Evolutionary conservation across 1,140 invertebrate species (phyloP).

Genomic region (Dendrolimus punctatus): DNA sequence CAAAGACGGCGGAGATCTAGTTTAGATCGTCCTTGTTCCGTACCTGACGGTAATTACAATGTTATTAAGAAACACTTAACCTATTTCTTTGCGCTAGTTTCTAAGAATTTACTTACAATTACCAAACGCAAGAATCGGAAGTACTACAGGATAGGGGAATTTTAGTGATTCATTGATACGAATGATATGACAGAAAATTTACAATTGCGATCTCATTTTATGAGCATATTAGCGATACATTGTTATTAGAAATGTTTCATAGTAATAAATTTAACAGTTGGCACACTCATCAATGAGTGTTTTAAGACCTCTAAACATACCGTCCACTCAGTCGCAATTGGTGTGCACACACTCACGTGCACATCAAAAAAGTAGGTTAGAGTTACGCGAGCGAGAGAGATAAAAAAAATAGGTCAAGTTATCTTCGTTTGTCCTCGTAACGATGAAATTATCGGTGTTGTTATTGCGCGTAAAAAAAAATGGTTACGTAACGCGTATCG

Average conservation of each 20-base stretch:
- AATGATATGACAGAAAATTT: too few species aligned
- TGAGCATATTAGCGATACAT: too few species aligned
- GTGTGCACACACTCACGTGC: constrained; percentile 38
- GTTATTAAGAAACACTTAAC: constrained; percentile 65
- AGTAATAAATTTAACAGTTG: neutral
- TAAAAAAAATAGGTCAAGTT: constrained; percentile 70
- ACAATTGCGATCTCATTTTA: too few species aligned
- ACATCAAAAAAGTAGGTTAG: constrained; percentile 54
- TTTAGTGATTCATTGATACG: too few species aligned
- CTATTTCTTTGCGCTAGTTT: constrained; percentile 49
- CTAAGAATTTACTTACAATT: constrained; percentile 3
- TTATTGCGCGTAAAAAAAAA: constrained; percentile 60
- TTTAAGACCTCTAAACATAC: constrained; percentile 19
- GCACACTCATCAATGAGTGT: constrained; percentile 14
- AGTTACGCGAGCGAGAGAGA: constrained; percentile 59
- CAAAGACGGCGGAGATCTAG: constrained; percentile 30
- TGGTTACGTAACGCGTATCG: constrained; percentile 39
- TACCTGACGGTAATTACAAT: constrained; percentile 46
- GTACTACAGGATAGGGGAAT: neutral
- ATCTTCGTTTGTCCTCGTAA: constrained; percentile 64
- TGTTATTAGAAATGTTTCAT: too few species aligned
- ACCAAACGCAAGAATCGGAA: constrained; percentile 1
- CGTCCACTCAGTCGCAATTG: constrained; percentile 44
- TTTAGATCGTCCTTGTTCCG: constrained; percentile 44
- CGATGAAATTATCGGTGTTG: constrained; percentile 57